A percentile compares a stretch with the other conserved stretches of the same genome.
phyloP scores from a whole-genome alignment of 2,113 vertebrate species.

The Thomomys bottae region DNA sequence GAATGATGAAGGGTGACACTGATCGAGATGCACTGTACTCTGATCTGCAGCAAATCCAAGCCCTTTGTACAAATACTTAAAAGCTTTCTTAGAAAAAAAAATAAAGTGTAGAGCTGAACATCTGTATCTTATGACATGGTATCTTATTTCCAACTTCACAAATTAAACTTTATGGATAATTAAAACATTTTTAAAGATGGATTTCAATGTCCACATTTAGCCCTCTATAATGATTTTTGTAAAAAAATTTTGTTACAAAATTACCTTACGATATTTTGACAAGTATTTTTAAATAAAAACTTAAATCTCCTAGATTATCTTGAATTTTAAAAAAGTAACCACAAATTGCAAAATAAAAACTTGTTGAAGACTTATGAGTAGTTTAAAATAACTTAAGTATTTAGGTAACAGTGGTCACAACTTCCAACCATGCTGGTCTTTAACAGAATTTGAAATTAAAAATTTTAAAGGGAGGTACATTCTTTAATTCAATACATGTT shows the following conservation, averaged over 20 bases:
- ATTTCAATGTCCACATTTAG: not conserved
- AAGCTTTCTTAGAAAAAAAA: too few relatives aligned
- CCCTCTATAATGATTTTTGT: not conserved
- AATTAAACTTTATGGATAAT: too few relatives aligned
- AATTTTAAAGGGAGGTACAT: not conserved
- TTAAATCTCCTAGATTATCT: not conserved
- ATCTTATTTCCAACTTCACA: too few relatives aligned
- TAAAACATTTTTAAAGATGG: too few relatives aligned
- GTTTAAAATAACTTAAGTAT: slow-evolving; percentile 27
- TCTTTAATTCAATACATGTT: not conserved
- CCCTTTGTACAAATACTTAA: too few relatives aligned
- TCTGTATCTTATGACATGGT: too few relatives aligned
- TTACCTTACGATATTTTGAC: not conserved
- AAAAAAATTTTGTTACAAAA: not conserved
- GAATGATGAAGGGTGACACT: too few relatives aligned
- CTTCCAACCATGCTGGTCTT: not conserved
- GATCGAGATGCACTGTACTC: too few relatives aligned
- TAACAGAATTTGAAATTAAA: slow-evolving; percentile 38
- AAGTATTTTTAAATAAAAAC: slow-evolving; percentile 57
- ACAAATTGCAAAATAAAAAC: slow-evolving; percentile 32
- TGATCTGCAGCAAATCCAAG: too few relatives aligned
- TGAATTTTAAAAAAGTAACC: not conserved
- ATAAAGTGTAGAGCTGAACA: too few relatives aligned
- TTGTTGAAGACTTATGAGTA: slow-evolving; percentile 1
- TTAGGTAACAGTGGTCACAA: slow-evolving; percentile 3